These are phyloP conservation scores for Myopa testacea DNA, from an alignment of 2,888 invertebrate species.

Conservation along the genomic window DNA sequence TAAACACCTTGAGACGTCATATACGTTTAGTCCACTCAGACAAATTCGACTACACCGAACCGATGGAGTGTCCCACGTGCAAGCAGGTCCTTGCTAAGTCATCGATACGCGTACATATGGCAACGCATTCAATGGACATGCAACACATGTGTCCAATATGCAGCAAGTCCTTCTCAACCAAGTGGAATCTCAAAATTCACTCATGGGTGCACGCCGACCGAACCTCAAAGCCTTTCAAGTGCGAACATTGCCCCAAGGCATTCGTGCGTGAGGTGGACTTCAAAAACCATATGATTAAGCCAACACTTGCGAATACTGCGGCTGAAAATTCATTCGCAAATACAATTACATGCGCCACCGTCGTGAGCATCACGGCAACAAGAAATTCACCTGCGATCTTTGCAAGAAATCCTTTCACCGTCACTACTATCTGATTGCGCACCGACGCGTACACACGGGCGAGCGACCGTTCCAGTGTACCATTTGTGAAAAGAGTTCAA, in stretches of 20 bases:
- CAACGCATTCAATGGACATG: conserved; percentile 80
- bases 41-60: conserved; percentile 76
- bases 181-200: conserved; percentile 91
- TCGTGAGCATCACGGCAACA: conserved; percentile 83
- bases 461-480: conserved; percentile 83
- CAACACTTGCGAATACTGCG: conserved; percentile 89
- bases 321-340: conserved; percentile 88
- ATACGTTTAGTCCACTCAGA: conserved; percentile 84
- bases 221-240: conserved; percentile 86
- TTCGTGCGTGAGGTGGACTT: conserved; percentile 86
- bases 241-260: conserved; percentile 84
- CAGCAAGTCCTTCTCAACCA: conserved; percentile 87
- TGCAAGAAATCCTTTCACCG: conserved; percentile 89
- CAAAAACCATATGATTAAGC: conserved; percentile 85
- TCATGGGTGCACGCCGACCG: conserved; percentile 89
- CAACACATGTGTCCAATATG: conserved; percentile 87
- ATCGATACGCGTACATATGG: conserved; percentile 83
- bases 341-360: conserved; percentile 90
- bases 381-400: conserved; percentile 79
- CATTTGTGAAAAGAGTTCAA: conserved; percentile 89
- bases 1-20: conserved; percentile 85
- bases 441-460: conserved; percentile 87
- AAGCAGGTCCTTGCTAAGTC: conserved; percentile 78
- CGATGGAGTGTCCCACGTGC: conserved; percentile 78
- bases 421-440: conserved; percentile 88